Percentiles rank a stretch among this genome's conserved stretches.
phyloP scores from a whole-genome alignment of 2,888 invertebrate genomes.

The Amblyjoppa proteus region DNA sequence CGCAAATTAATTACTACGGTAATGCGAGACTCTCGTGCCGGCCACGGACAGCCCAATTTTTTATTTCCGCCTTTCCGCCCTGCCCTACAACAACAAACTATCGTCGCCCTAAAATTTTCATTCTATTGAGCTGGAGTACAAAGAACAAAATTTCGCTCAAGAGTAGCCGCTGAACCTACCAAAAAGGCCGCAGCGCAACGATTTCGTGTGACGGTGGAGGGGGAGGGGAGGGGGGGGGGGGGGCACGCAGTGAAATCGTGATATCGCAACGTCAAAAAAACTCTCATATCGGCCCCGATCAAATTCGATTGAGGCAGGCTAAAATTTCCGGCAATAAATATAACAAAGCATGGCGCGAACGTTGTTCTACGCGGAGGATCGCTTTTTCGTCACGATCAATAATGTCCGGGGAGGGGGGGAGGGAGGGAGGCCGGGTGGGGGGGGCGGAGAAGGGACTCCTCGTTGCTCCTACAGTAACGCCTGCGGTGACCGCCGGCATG shows the following conservation, averaged over 20 bases:
- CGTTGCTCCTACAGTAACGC: neutral
- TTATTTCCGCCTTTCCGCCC: too few relatives aligned
- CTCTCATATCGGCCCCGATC: neutral
- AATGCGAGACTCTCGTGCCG: neutral
- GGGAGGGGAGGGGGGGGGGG: too few relatives aligned
- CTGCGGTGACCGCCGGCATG: neutral
- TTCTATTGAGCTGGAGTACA: neutral
- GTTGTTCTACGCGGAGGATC: slow-evolving; percentile 29
- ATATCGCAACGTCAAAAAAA: neutral
- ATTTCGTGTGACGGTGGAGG: neutral
- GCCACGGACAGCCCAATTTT: neutral
- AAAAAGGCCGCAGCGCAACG: neutral
- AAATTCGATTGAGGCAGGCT: neutral
- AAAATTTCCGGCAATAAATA: slow-evolving; percentile 18
- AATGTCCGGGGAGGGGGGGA: neutral
- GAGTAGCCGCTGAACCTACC: neutral
- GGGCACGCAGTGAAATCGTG: slow-evolving; percentile 12
- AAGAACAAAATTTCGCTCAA: neutral
- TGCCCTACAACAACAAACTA: too few relatives aligned
- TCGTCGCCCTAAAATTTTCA: neutral
- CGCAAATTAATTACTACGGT: slow-evolving; percentile 4
- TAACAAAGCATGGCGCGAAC: neutral
- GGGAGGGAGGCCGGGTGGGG: neutral
- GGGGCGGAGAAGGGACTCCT: neutral
- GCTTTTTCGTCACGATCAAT: slow-evolving; percentile 45